Percentiles rank a stretch among this genome's conserved stretches.
Evolutionary conservation across 2,113 vertebrate genomes (phyloP).

Genomic region (Saccopteryx bilineata): DNA sequence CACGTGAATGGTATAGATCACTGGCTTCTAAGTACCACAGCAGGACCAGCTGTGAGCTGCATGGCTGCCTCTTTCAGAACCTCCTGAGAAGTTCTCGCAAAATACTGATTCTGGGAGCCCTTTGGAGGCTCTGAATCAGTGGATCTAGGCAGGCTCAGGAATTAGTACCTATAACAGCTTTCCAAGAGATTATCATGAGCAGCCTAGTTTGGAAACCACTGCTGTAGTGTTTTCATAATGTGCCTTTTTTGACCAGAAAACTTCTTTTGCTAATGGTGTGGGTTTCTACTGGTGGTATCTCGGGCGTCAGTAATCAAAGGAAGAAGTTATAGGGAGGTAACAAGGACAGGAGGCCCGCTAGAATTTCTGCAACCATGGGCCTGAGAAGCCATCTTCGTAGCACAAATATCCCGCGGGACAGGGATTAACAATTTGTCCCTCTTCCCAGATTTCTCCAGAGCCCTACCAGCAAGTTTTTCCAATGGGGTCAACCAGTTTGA

Average conservation of each 20-base stretch:
- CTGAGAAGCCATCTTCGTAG: neutral
- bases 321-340: neutral
- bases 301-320: neutral
- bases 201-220: neutral
- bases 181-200: neutral
- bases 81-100: neutral
- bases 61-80: neutral
- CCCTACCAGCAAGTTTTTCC: neutral
- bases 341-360: neutral
- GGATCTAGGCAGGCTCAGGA: neutral
- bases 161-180: neutral
- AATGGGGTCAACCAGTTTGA: neutral
- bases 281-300: neutral
- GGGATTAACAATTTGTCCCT: neutral
- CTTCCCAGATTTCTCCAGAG: neutral
- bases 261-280: neutral
- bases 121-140: neutral
- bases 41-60: neutral
- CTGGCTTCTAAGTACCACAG: neutral
- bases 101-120: neutral
- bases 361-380: slow-evolving; percentile 15
- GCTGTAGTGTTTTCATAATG: neutral
- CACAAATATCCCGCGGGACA: neutral
- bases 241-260: neutral
- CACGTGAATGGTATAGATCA: neutral